Evolutionary conservation across 2,888 invertebrate genomes (phyloP), one percentile per base, ranked within the genome.

Genomic region (Dryobota labecula): DNA sequence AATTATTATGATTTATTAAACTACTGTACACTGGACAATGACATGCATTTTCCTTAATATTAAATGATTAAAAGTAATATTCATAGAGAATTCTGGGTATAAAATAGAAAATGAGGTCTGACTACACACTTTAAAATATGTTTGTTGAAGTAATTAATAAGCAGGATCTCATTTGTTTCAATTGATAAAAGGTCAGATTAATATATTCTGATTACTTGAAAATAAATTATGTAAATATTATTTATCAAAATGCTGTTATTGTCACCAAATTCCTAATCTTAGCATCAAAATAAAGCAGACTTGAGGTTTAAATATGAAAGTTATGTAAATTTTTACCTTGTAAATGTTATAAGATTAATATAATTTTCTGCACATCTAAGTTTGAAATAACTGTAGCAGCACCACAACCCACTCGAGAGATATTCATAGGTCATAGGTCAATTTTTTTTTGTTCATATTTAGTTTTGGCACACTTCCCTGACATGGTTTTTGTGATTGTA

Each of bases 31-130:
- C 11, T 41, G 11, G 11, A 38, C 65, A 60, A 73, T 78, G 73
- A 79, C 78, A 54, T 62, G 64, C 64, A 72, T 67, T 63, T 78
- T 63, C 24, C 53, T n/a, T 30, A 24, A 24, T 6, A n/a, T n/a
- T 20, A 13, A 61, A 24, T 47, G 7, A 27, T 33, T 56, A 43
- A n/a, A n/a, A 27, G 7, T 45, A 15, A 33, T 47, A 6, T 53
- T 58, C 0, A 33, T 36, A 49, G 2, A 58, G 3, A 60, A 72
- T 33, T 61, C n/a, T 4, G 20, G 43, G 9, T 30, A 56, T 47
- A 15, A 36, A 77, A 30, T 3, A 24, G 4, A 49, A 54, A 49
- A 60, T 51, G 15, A 20, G 13, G 4, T 13, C 13, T 49, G 13
- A 18, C 36, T 4, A 18, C 8, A 27, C 18, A 47, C 1, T 36